These are phyloP conservation scores for Temnothorax rugatulus DNA, from an alignment of 2,888 invertebrate genomes.

Conservation along the genomic window DNA sequence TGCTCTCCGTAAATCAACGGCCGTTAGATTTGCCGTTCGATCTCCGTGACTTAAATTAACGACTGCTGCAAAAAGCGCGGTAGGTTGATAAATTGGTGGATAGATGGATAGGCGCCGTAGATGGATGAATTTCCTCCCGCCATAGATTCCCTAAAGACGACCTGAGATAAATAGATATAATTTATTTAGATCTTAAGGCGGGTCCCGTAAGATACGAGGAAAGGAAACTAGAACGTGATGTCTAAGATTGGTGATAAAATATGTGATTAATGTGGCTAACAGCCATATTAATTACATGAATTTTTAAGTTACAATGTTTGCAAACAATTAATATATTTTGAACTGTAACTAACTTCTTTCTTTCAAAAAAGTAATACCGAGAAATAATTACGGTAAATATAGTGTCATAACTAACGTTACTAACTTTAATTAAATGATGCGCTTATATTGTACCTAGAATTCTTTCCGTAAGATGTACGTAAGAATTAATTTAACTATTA, in stretches of 20 bases:
- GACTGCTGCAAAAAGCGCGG: slow-evolving; percentile 36
- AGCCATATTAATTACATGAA: background rate
- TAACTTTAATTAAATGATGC: background rate
- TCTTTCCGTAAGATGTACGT: background rate
- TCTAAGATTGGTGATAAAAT: background rate
- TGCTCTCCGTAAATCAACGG: slow-evolving; percentile 51
- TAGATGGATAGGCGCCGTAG: slow-evolving; percentile 42
- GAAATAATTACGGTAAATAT: slow-evolving; percentile 2
- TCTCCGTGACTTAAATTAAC: slow-evolving; percentile 49
- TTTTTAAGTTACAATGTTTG: background rate
- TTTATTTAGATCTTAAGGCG: slow-evolving; percentile 45
- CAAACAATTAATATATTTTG: background rate
- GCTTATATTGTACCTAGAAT: background rate
- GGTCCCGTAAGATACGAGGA: background rate
- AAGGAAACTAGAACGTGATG: background rate
- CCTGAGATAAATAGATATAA: slow-evolving; percentile 52
- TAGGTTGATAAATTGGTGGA: slow-evolving; percentile 48
- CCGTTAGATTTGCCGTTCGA: slow-evolving; percentile 55
- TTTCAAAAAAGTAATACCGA: background rate
- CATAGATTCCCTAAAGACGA: slow-evolving; percentile 26
- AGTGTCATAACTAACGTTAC: too few species aligned
- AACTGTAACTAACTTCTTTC: background rate
- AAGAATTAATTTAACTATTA: background rate
- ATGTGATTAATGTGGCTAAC: background rate
- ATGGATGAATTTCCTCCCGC: slow-evolving; percentile 45